Percentiles rank a stretch among this genome's conserved stretches.
phyloP scores from a whole-genome alignment of 53 echinoderm and acorn worm species.

The Antedon mediterranea region DNA sequence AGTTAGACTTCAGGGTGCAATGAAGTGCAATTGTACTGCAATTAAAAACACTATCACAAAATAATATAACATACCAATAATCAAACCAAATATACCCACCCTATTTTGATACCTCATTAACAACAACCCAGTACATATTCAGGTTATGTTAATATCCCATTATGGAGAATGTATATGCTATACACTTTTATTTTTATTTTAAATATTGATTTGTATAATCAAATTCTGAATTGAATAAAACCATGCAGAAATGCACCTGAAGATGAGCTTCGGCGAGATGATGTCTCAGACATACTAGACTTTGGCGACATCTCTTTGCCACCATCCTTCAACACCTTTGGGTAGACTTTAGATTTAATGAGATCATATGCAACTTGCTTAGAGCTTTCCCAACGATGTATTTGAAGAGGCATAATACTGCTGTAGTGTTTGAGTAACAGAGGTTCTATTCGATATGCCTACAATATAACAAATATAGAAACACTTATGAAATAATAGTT shows the following conservation, averaged over 20 bases:
- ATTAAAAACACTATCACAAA: no score
- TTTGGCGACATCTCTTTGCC: conserved; percentile 51
- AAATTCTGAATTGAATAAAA: no score
- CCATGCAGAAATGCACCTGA: not conserved
- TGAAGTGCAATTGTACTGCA: not conserved
- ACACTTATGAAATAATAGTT: no score
- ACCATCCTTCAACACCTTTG: conserved; percentile 20
- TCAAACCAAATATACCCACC: no score
- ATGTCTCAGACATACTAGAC: not conserved
- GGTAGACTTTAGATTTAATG: conserved; percentile 44
- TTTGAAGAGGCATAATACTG: conserved; percentile 64
- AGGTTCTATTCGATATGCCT: conserved; percentile 94
- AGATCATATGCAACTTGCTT: conserved; percentile 50
- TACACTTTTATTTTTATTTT: no score
- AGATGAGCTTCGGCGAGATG: not conserved
- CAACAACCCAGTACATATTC: no score
- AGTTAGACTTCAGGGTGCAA: no score
- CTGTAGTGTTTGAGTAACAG: conserved; percentile 72
- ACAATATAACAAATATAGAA: not conserved
- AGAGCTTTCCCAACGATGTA: conserved; percentile 49
- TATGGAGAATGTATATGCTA: no score
- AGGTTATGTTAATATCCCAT: no score
- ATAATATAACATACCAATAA: no score
- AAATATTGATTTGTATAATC: no score
- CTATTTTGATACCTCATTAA: no score